phyloP scores from a whole-genome alignment of 2,797 vertebrate genomes.

The Sebastes cheni region DNA sequence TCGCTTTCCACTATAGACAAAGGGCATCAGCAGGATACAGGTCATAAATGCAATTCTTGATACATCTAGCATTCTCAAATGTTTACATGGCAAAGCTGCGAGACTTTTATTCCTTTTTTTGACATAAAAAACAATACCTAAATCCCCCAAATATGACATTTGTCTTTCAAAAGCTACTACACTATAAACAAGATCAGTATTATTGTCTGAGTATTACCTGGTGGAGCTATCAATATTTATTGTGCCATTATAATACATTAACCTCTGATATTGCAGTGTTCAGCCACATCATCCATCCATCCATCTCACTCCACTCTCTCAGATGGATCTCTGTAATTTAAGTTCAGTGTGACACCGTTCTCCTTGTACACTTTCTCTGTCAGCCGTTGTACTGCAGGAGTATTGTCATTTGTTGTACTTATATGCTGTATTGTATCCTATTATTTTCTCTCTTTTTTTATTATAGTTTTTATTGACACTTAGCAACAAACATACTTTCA shows the following conservation, averaged over 20 bases:
- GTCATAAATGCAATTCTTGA: neutral
- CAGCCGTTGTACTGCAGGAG: neutral
- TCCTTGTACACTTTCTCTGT: neutral
- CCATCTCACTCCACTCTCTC: neutral
- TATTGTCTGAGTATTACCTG: neutral
- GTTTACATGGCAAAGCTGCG: neutral
- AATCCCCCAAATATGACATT: neutral
- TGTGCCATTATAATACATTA: neutral
- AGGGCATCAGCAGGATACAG: neutral
- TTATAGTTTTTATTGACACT: no score
- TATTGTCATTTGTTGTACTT: neutral
- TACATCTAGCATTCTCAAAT: neutral
- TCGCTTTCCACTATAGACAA: neutral
- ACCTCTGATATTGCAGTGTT: neutral
- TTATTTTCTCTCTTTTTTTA: no score
- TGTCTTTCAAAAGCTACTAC: neutral
- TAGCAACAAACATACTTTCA: no score
- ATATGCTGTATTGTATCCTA: no score
- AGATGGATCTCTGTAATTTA: neutral
- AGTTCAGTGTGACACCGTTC: neutral
- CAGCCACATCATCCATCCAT: neutral
- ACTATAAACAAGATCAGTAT: neutral
- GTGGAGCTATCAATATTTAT: neutral
- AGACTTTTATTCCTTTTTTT: neutral
- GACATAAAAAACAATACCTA: no score